Conservation (phyloP, 1,140 invertebrate species). For the Eurytemora carolleeae region DNA sequence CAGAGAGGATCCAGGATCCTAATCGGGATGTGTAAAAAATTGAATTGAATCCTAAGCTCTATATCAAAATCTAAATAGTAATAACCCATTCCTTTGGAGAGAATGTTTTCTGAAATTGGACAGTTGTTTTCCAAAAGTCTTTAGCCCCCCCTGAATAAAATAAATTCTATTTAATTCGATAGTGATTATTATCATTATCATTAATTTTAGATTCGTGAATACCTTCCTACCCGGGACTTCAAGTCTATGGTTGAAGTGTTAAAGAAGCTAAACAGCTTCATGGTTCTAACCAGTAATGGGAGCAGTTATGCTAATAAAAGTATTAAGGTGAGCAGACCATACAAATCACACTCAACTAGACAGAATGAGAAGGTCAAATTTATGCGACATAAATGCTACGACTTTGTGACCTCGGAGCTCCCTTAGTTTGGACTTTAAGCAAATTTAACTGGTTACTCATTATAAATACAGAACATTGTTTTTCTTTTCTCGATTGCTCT, state of each 20-base stretch:
- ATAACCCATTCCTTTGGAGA: too few species aligned
- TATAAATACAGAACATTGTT: neutral
- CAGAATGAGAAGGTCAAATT: neutral
- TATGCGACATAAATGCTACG: neutral
- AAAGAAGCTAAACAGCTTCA: neutral
- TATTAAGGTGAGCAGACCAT: neutral
- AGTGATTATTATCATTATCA: too few species aligned
- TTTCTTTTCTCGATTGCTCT: neutral
- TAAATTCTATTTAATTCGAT: too few species aligned
- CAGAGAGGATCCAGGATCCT: too few species aligned
- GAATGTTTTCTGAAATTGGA: too few species aligned
- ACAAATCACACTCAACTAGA: neutral
- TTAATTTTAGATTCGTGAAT: neutral
- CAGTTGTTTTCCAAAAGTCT: too few species aligned
- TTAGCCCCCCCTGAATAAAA: too few species aligned
- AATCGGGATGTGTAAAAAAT: too few species aligned
- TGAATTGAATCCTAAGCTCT: too few species aligned
- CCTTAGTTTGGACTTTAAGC: too few species aligned
- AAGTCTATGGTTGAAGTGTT: neutral
- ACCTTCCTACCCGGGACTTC: neutral
- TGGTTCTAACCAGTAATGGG: neutral
- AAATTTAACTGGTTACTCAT: neutral
- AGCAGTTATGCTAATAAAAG: neutral
- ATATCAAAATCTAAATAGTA: too few species aligned
- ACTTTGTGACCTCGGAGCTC: too few species aligned